A percentile compares a stretch with the other conserved stretches of the same genome.
These are phyloP conservation scores for crab-eating macaque (Macaca fascicularis) DNA, from an alignment of 2,113 vertebrate species.

Conservation along the genomic window T2T-MFA8v1.1 NC_088381.1:58214001-58214500, in stretches of 20 bases:
- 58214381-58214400: neutral
- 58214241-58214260: neutral
- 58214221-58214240: neutral
- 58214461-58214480: neutral
- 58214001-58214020: neutral
- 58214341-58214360: neutral
- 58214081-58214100: too few relatives aligned
- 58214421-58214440: neutral
- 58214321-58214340: too few relatives aligned
- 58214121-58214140: neutral
- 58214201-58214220: neutral
- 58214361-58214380: neutral
- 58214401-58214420: neutral
- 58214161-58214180: neutral
- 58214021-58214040: neutral
- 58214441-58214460: neutral
- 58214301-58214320: neutral
- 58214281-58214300: neutral
- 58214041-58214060: neutral
- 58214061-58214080: too few relatives aligned
- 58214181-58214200: neutral
- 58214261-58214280: neutral
- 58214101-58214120: neutral
- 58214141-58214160: neutral
- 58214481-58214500: neutral